A percentile compares a stretch with the other conserved stretches of the same genome.
Evolutionary conservation across 2,888 invertebrate genomes (phyloP).

Genomic region (Epirrita christyi): DNA sequence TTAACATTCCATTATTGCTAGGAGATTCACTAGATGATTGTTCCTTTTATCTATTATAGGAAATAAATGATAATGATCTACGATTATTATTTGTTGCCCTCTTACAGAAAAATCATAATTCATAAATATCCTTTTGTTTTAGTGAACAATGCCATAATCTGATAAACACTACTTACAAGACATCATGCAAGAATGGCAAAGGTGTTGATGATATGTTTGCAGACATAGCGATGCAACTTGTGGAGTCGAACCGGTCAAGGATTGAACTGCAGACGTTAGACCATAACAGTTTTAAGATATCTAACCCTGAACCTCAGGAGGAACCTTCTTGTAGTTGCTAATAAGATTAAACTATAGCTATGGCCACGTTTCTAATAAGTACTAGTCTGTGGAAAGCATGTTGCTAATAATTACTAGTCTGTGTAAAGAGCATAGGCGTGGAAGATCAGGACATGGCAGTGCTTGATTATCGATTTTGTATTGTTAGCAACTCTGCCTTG

Average conservation of each 20-base stretch:
- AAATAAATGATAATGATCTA: too few relatives aligned
- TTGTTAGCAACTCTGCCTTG: too few relatives aligned
- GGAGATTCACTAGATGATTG: too few relatives aligned
- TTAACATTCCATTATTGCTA: too few relatives aligned
- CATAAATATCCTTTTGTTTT: conserved; percentile 28
- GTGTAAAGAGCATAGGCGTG: background rate
- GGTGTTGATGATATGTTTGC: conserved; percentile 96
- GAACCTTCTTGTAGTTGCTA: conserved; percentile 80
- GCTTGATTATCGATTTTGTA: background rate
- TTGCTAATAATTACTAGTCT: background rate
- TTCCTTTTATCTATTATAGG: too few relatives aligned
- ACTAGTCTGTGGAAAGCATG: background rate
- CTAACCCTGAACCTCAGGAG: conserved; percentile 85
- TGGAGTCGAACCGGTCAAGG: conserved; percentile 92
- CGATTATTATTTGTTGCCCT: too few relatives aligned
- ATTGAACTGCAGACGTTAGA: conserved; percentile 92
- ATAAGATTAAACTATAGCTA: conserved; percentile 31
- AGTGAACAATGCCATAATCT: conserved; percentile 96
- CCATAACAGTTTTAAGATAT: conserved; percentile 90
- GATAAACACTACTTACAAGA: conserved; percentile 94
- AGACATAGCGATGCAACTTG: conserved; percentile 93
- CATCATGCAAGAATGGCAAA: conserved; percentile 94
- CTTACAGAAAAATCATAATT: too few relatives aligned
- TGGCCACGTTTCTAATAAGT: background rate
- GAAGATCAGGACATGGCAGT: too few relatives aligned